Conservation (phyloP, 1,140 invertebrate genomes). For the Caerostris extrusa region DNA sequence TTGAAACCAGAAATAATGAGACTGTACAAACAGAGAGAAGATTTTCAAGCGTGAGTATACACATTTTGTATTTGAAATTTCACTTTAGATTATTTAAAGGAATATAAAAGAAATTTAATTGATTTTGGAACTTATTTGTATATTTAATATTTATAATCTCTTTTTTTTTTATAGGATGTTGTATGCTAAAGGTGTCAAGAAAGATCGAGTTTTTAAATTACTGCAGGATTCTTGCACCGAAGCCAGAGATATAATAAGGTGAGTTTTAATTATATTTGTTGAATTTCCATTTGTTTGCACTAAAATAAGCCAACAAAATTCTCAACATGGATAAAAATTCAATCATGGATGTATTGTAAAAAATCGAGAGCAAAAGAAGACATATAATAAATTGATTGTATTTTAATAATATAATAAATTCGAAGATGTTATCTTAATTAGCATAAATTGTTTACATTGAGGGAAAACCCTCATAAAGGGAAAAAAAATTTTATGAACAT, state of each 20-base stretch:
- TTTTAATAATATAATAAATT: too few relatives aligned
- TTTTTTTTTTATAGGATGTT: conserved; percentile 79
- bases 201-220: conserved; percentile 78
- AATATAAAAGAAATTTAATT: background rate
- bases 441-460: background rate
- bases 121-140: background rate
- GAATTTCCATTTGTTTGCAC: too few relatives aligned
- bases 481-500: background rate
- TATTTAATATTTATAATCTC: background rate
- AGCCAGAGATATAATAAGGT: conserved; percentile 75
- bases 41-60: conserved; percentile 79
- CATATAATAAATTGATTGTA: too few relatives aligned
- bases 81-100: too few relatives aligned
- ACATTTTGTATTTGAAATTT: too few relatives aligned
- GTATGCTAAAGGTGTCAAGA: conserved; percentile 77
- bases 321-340: too few relatives aligned
- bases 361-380: too few relatives aligned
- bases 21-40: conserved; percentile 85
- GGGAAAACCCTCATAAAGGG: background rate
- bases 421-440: too few relatives aligned
- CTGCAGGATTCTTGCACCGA: conserved; percentile 75
- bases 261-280: background rate
- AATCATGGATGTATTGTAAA: too few relatives aligned
- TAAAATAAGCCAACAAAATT: too few relatives aligned
- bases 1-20: conserved; percentile 92